phyloP scores from a whole-genome alignment of 2,113 vertebrate genomes.

The Alethe castanea region DNA sequence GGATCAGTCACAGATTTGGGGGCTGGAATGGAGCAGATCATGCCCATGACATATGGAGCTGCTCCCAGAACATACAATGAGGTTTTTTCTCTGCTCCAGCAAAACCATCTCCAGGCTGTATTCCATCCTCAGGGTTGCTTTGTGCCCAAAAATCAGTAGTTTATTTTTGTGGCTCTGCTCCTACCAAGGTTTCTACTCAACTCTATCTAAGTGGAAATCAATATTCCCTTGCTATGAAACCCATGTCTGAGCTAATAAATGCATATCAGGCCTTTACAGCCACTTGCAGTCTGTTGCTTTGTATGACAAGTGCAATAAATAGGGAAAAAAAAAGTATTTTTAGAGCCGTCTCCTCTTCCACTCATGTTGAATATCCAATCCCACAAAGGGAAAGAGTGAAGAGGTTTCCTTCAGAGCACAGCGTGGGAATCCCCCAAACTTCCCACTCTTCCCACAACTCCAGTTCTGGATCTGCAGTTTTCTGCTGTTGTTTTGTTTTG shows the following conservation, averaged over 20 bases:
- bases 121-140: background rate
- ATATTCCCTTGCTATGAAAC: background rate
- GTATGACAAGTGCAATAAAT: background rate
- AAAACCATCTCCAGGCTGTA: background rate
- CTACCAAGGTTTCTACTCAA: background rate
- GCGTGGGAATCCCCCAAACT: background rate
- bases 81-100: background rate
- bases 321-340: background rate
- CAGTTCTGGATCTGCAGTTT: background rate
- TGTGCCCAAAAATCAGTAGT: background rate
- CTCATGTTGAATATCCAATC: background rate
- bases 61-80: background rate
- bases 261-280: background rate
- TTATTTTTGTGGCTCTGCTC: background rate
- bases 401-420: background rate
- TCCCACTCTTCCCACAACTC: background rate
- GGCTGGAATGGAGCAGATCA: rapidly evolving
- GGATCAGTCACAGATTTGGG: background rate
- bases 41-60: background rate
- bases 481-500: background rate
- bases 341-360: background rate
- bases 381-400: background rate
- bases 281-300: background rate
- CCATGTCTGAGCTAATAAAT: background rate
- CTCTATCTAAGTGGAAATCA: background rate